These are phyloP conservation scores for Amphipoea oculea DNA, from an alignment of 2,888 invertebrate species.

Conservation along the genomic window DNA sequence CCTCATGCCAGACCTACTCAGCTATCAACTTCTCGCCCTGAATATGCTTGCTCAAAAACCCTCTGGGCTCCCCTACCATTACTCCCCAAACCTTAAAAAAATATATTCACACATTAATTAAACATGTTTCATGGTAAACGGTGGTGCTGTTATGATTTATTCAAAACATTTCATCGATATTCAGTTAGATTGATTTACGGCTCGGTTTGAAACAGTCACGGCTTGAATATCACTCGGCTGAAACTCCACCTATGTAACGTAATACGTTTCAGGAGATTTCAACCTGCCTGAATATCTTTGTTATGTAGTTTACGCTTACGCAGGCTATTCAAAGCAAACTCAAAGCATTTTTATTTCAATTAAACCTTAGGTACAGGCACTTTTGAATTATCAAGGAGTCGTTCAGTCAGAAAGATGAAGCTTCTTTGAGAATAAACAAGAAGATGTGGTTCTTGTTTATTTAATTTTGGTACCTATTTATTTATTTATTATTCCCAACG, in stretches of 20 bases:
- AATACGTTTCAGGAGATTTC: constrained; percentile 20
- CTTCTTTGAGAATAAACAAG: too few relatives aligned
- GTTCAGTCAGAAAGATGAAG: not conserved
- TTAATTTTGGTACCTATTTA: too few relatives aligned
- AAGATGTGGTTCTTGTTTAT: too few relatives aligned
- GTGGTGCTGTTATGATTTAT: constrained; percentile 51
- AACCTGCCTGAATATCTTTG: not conserved
- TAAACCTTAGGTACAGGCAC: too few relatives aligned
- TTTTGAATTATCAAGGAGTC: too few relatives aligned
- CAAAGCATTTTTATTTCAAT: not conserved
- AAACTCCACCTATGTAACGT: constrained; percentile 24
- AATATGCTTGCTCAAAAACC: too few relatives aligned
- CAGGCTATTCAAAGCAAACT: not conserved
- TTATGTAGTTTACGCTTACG: not conserved
- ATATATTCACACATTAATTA: constrained; percentile 50
- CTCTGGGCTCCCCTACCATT: too few relatives aligned
- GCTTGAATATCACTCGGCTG: constrained; percentile 38
- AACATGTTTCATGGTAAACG: constrained; percentile 52
- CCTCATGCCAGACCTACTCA: too few relatives aligned
- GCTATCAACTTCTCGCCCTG: too few relatives aligned
- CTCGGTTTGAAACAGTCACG: constrained; percentile 45
- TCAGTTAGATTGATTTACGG: constrained; percentile 63
- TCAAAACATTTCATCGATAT: constrained; percentile 62
- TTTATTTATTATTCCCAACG: too few relatives aligned
- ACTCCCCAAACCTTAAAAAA: not conserved